Conservation (phyloP, 2,113 vertebrate genomes). For the Hydrochoerus hydrochaeris region DNA sequence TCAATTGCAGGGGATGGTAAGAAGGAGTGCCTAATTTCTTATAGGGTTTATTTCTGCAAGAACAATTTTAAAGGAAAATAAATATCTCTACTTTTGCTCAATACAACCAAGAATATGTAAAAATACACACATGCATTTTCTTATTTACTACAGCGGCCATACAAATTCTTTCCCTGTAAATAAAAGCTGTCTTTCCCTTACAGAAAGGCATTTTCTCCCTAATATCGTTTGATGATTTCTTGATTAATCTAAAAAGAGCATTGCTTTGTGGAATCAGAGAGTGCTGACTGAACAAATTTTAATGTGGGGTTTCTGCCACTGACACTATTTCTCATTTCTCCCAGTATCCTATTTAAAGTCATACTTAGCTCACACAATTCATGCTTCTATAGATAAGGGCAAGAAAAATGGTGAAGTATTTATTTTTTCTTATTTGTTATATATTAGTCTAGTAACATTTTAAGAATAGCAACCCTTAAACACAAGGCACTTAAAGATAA, state of each 20-base stretch:
- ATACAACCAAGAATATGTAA: background rate
- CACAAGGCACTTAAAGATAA: constrained; percentile 36
- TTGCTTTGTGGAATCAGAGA: constrained; percentile 24
- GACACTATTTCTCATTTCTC: constrained; percentile 28
- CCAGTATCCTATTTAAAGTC: constrained; percentile 56
- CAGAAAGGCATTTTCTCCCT: background rate
- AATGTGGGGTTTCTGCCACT: constrained; percentile 43
- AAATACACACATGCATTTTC: background rate
- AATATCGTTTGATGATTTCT: background rate
- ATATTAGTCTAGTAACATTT: constrained; percentile 7
- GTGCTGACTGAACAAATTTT: constrained; percentile 35
- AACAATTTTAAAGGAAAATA: constrained; percentile 34
- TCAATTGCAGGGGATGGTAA: background rate
- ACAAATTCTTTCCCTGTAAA: background rate
- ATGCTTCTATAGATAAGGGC: constrained; percentile 16
- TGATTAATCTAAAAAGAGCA: constrained; percentile 47
- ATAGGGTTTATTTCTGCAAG: background rate
- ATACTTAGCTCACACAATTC: constrained; percentile 38
- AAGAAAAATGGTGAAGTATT: constrained; percentile 22
- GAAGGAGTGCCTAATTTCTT: background rate
- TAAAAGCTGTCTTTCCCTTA: background rate
- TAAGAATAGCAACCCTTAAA: constrained; percentile 43
- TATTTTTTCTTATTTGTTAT: constrained; percentile 36
- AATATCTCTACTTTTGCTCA: background rate
- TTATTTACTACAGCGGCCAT: background rate